These are phyloP conservation scores for Amphiprion clarkii DNA, from an alignment of 2,797 vertebrate species.

Conservation along the genomic window DNA sequence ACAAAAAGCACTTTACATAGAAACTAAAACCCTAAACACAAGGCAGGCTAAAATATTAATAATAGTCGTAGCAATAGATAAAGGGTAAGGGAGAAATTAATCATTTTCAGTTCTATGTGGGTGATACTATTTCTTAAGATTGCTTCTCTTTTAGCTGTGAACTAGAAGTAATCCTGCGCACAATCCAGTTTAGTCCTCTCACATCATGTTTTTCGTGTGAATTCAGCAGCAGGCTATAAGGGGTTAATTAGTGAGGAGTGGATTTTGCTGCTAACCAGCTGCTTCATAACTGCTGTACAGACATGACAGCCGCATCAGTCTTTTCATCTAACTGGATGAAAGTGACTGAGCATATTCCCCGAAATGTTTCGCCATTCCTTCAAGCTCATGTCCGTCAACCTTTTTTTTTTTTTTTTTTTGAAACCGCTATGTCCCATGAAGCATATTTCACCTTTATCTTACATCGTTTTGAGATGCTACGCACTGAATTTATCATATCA, in stretches of 20 bases:
- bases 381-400: constrained; percentile 2
- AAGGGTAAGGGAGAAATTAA: neutral
- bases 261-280: neutral
- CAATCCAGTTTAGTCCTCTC: neutral
- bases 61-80: no score
- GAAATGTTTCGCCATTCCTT: constrained; percentile 11
- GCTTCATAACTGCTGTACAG: neutral
- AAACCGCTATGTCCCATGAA: constrained; percentile 16
- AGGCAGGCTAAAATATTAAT: no score
- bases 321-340: constrained; percentile 5
- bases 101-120: neutral
- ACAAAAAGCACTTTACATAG: no score
- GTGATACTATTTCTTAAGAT: neutral
- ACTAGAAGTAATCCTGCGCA: neutral
- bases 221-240: no score
- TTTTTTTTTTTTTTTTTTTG: constrained; percentile 18
- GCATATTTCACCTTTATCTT: constrained; percentile 39
- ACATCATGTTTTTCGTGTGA: neutral
- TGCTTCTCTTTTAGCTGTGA: no score
- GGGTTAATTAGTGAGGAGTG: no score
- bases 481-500: constrained; percentile 30
- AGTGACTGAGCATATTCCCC: neutral
- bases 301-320: neutral
- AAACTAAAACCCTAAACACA: no score
- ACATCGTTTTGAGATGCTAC: constrained; percentile 37